Evolutionary conservation across 2,797 vertebrate genomes (phyloP).

Genomic region (Esox masquinongy): DNA sequence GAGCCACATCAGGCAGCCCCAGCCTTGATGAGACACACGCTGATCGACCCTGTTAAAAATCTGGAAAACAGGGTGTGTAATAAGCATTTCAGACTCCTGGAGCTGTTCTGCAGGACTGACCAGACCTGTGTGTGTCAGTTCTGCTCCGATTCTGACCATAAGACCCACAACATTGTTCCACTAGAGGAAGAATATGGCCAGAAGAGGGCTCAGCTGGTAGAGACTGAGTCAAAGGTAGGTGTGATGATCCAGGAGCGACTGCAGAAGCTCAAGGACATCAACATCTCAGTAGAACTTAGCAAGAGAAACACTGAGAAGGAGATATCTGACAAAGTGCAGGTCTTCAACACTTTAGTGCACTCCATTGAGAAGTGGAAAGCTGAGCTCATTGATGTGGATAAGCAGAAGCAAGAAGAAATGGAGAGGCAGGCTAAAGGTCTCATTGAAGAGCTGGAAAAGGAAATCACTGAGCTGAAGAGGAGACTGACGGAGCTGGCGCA

Average conservation of each 20-base stretch:
- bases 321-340: background rate
- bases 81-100: background rate
- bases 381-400: background rate
- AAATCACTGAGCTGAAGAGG: background rate
- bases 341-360: background rate
- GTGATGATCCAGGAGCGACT: background rate
- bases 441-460: background rate
- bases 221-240: background rate
- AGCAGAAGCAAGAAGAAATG: background rate
- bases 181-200: background rate
- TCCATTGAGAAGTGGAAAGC: background rate
- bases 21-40: slow-evolving; percentile 6
- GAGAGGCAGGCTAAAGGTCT: background rate
- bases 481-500: background rate
- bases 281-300: background rate
- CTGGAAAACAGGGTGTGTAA: slow-evolving; percentile 4
- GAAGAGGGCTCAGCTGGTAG: background rate
- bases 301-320: background rate
- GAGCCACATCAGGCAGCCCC: slow-evolving; percentile 7
- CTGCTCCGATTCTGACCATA: background rate
- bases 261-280: background rate
- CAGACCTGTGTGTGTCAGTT: slow-evolving; percentile 6
- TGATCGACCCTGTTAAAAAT: slow-evolving; percentile 4
- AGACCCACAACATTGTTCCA: background rate
- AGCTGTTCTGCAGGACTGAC: slow-evolving; percentile 11